phyloP scores from a whole-genome alignment of 2,888 invertebrate genomes.

The Neocrepidodera transversa region DNA sequence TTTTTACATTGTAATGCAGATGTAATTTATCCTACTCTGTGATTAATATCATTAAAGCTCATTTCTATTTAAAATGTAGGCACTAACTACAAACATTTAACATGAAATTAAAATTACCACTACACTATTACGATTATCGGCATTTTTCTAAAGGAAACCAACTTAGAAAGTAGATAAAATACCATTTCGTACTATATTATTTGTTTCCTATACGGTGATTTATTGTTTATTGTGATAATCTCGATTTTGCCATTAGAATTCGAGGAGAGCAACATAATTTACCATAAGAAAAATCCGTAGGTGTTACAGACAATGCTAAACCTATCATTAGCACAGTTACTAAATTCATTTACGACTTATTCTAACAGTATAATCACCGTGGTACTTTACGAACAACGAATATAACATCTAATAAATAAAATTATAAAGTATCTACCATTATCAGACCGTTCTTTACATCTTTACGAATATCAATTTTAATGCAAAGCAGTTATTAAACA shows the following conservation, averaged over 20 bases:
- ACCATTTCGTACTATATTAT: conserved; percentile 1
- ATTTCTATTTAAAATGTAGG: background rate
- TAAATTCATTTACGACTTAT: conserved; percentile 21
- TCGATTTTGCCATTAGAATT: conserved; percentile 18
- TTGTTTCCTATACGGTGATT: conserved; percentile 9
- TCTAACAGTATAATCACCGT: conserved; percentile 20
- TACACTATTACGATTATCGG: background rate
- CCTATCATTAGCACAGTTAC: conserved; percentile 20
- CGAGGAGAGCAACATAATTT: conserved; percentile 19
- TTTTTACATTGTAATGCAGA: background rate
- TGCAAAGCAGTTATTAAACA: background rate
- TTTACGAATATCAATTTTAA: conserved; percentile 9
- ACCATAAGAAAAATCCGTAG: conserved; percentile 16
- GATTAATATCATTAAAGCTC: background rate
- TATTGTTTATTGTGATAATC: conserved; percentile 16
- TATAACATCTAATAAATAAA: conserved; percentile 14
- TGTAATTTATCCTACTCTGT: background rate
- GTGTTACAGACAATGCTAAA: conserved; percentile 16
- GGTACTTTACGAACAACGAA: conserved; percentile 12
- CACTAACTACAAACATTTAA: background rate
- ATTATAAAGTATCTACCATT: conserved; percentile 12
- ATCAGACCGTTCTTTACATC: conserved; percentile 1
- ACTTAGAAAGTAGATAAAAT: conserved; percentile 12
- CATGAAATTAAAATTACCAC: background rate
- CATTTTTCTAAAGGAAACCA: background rate